Evolutionary conservation across 2,888 invertebrate species (phyloP), one percentile per base, ranked within the genome.

Genomic region (Nasonovia ribisnigri): DNA sequence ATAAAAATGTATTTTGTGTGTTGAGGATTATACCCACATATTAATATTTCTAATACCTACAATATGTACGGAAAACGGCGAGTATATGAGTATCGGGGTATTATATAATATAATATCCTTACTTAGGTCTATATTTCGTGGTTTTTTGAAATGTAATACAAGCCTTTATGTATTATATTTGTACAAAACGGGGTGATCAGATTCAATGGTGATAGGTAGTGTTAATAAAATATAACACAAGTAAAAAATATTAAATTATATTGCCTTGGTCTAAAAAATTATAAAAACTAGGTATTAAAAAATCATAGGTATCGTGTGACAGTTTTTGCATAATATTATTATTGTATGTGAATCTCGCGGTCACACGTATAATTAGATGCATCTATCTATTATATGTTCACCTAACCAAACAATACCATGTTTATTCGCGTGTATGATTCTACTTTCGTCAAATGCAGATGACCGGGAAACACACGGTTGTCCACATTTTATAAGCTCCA

Each of bases 221-320:
- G n/a, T 67, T 67, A n/a, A 67, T 67, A n/a, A n/a, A n/a, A n/a
- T n/a, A n/a, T n/a, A n/a, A n/a, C n/a, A n/a, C 11, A n/a, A 5
- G 20, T 20, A 3, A 77, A 77, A 77, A 77, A 77, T 77, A 77
- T 77, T 36, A 77, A 36, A 36, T 77, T 77, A 8, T 77, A 77
- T 77, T 36, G 77, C 6, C 36, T 36, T 36, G 1, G 77, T 77
- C 20, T 77, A 77, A 36, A 77, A 67, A 67, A 60, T 60, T 16
- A 67, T n/a, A 67, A 16, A 67, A 67, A n/a, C 13, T 54, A 60
- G 29, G 13, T 13, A 60, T n/a, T 60, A 29, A 60, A 60, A 67
- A 77, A 77, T 36, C 36, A 77, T 77, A n/a, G n/a, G n/a, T n/a
- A 77, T 77, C 77, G 77, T 77, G 77, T 77, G 77, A 77, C 36